These are phyloP conservation scores for Hippasteria phrygiana DNA, from an alignment of 53 echinoderm and acorn worm species.

Conservation along the genomic window DNA sequence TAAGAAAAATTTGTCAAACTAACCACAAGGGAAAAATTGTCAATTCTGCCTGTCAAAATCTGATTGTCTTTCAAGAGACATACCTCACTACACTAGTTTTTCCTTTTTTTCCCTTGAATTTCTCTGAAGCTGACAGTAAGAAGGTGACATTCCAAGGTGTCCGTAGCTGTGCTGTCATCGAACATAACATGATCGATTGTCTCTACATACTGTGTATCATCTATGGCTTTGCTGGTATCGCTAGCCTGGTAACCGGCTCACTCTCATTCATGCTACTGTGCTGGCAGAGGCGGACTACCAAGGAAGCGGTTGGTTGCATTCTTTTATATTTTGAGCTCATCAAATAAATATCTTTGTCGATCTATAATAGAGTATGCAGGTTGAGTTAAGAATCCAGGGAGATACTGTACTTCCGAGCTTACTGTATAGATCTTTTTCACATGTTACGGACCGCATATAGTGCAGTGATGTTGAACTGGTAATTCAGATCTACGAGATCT, in stretches of 20 bases:
- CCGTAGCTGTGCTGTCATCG: constrained; percentile 74
- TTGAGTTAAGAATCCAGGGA: no score
- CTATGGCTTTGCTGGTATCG: constrained; percentile 82
- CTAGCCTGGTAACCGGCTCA: constrained; percentile 71
- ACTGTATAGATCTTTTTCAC: no score
- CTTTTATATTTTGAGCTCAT: not conserved
- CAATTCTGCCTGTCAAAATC: no score
- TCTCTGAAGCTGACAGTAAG: constrained; percentile 74
- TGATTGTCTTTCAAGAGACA: no score
- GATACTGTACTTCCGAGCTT: no score
- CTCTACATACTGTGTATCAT: constrained; percentile 81
- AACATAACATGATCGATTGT: constrained; percentile 83
- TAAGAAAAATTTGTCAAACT: no score
- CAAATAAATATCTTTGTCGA: not conserved
- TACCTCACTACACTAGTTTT: not conserved
- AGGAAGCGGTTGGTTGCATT: constrained; percentile 42
- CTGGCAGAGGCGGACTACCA: constrained; percentile 59
- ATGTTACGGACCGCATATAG: no score
- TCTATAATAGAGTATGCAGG: no score
- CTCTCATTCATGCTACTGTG: constrained; percentile 77
- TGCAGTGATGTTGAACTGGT: no score
- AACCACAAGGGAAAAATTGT: no score
- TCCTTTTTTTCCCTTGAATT: constrained; percentile 15
- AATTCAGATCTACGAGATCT: no score
- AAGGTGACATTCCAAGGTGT: constrained; percentile 81